Percentiles rank a stretch among this genome's conserved stretches.
Evolutionary conservation across 2,888 invertebrate species (phyloP).

Genomic region (Meghimatium bilineatum): DNA sequence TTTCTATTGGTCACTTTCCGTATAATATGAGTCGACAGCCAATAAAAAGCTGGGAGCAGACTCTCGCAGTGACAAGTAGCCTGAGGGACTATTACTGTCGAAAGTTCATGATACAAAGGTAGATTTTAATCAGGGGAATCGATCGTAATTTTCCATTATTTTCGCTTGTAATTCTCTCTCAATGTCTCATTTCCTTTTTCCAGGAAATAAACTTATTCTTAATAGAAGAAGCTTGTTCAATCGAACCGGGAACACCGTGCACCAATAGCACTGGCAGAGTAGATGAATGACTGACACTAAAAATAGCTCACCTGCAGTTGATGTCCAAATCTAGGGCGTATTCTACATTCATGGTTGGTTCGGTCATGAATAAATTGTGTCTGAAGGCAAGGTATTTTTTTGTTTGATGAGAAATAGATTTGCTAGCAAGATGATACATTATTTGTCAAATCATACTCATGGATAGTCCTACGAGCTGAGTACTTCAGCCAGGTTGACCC

Average conservation of each 20-base stretch:
- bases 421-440: too few relatives aligned
- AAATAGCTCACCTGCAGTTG: neutral
- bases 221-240: neutral
- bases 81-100: too few relatives aligned
- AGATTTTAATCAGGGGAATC: neutral
- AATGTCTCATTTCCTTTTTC: neutral
- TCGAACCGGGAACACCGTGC: neutral
- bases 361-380: neutral
- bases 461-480: too few relatives aligned
- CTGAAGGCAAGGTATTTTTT: neutral
- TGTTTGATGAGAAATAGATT: too few relatives aligned
- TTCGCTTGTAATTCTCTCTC: neutral
- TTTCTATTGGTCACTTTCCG: too few relatives aligned
- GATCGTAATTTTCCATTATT: neutral
- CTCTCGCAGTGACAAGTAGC: too few relatives aligned
- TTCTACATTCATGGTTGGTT: neutral
- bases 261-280: neutral
- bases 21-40: too few relatives aligned
- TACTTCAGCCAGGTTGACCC: too few relatives aligned
- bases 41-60: too few relatives aligned
- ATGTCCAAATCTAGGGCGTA: neutral
- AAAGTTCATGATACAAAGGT: neutral
- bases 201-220: neutral
- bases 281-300: neutral
- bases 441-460: too few relatives aligned